Conservation (phyloP, 2,888 invertebrate species). For the Idaea straminata region DNA sequence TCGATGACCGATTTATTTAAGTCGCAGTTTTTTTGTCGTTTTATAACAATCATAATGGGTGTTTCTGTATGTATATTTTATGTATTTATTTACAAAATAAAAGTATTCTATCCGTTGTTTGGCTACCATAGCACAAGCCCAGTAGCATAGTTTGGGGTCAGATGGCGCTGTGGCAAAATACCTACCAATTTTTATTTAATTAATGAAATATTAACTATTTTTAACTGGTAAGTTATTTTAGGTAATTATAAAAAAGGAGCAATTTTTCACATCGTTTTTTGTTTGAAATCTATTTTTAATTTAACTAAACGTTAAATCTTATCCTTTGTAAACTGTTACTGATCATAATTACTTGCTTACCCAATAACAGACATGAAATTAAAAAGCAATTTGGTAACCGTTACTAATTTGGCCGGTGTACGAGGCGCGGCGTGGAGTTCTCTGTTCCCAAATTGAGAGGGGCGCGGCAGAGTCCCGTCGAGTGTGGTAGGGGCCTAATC, state of each 20-base stretch:
- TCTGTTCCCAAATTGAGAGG: slow-evolving; percentile 73
- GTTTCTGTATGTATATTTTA: no score
- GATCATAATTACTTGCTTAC: slow-evolving; percentile 36
- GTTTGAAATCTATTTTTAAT: not conserved
- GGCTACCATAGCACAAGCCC: no score
- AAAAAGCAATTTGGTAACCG: slow-evolving; percentile 78
- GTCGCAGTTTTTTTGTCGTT: not conserved
- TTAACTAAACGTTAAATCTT: not conserved
- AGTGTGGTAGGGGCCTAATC: slow-evolving; percentile 61
- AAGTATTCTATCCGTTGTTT: no score
- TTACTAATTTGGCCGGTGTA: slow-evolving; percentile 69
- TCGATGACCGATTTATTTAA: not conserved
- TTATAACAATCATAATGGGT: not conserved
- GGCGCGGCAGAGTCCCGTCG: slow-evolving; percentile 44
- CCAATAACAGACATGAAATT: slow-evolving; percentile 71
- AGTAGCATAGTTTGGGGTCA: no score
- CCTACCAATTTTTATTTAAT: not conserved
- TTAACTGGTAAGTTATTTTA: not conserved
- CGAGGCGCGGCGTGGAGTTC: slow-evolving; percentile 57
- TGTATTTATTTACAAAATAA: no score
- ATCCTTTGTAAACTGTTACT: slow-evolving; percentile 17
- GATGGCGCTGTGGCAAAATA: no score
- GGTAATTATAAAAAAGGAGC: not conserved
- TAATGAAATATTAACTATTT: not conserved
- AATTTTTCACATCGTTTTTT: not conserved